These are phyloP conservation scores for Otis tarda DNA, from an alignment of 2,113 vertebrate species.

Conservation along the genomic window DNA sequence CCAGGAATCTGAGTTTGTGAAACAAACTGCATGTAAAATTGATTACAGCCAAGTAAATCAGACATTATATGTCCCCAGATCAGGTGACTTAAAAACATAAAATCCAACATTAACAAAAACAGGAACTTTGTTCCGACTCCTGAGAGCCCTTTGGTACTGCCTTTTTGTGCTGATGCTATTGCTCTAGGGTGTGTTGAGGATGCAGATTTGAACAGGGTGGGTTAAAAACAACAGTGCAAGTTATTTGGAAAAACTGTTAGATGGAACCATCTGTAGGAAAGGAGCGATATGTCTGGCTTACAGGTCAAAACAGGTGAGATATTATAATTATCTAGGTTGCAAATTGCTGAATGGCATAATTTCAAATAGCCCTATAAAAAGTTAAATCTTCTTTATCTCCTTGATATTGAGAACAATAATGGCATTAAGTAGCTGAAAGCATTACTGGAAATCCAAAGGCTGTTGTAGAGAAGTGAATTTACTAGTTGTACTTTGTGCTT, in stretches of 20 bases:
- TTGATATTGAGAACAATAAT: background rate
- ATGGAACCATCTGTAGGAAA: conserved; percentile 4
- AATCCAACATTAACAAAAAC: conserved; percentile 5
- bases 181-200: background rate
- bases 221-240: conserved; percentile 5
- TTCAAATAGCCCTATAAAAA: background rate
- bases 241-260: conserved; percentile 20
- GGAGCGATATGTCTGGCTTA: background rate
- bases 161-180: background rate
- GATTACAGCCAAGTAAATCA: background rate
- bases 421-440: background rate
- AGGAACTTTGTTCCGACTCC: conserved; percentile 6
- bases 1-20: background rate
- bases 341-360: background rate
- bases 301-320: background rate
- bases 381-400: background rate
- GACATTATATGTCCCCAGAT: background rate
- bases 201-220: background rate
- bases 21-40: background rate
- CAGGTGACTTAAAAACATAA: background rate
- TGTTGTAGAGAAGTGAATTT: background rate
- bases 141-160: background rate
- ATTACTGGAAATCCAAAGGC: background rate
- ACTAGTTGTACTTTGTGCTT: background rate
- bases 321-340: background rate